Base-by-base conservation (phyloP, 2,888 invertebrate genomes). In the Lasioglossum zephyrum region DNA sequence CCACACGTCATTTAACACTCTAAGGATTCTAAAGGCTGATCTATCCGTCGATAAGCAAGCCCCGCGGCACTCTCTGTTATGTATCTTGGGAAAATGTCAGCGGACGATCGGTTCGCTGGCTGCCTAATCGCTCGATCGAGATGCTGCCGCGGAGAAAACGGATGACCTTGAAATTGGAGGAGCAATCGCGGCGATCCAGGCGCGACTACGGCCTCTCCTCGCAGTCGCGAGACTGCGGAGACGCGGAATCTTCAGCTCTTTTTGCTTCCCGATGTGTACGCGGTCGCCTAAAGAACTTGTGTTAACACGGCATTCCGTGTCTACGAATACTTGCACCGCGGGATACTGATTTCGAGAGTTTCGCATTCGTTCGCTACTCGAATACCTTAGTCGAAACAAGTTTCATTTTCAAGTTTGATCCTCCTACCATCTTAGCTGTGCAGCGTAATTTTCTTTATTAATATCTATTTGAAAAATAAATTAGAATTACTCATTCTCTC, bases 1-100 rank as follows among this genome's bases (percentile, higher is more conserved):
- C 86, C 87, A 73, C 86, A 81, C 89, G 87, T 90, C 86, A 84
- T 90, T 90, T 88, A 90, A 89, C 84, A 88, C 82, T 88, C 77
- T 79, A 76, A 84, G 84, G 81, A 85, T 78, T 84, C 77, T 82
- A 82, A 89, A 87, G 80, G 77, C 75, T 82, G 87, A 84, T 87
- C 81, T 82, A 66, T 66, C 53, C 66, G 77, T 44, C 78, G 89
- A 89, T 89, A 85, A 86, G 85, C 79, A 79, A 13, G 63, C 44
- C 78, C 66, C 73, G 53, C 82, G 73, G 84, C 76, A 72, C 39
- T 77, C 70, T 66, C 73, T 70, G 73, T 86, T 87, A 75, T 82
- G 70, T 63, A 77, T 77, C 79, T 57, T 69, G 73, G 66, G 79
- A 81, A 82, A 78, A 82, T 82, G 85, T 81, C 82, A 80, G 82